Conservation (phyloP, 2,888 invertebrate genomes). For the Helobdella robusta region DNA sequence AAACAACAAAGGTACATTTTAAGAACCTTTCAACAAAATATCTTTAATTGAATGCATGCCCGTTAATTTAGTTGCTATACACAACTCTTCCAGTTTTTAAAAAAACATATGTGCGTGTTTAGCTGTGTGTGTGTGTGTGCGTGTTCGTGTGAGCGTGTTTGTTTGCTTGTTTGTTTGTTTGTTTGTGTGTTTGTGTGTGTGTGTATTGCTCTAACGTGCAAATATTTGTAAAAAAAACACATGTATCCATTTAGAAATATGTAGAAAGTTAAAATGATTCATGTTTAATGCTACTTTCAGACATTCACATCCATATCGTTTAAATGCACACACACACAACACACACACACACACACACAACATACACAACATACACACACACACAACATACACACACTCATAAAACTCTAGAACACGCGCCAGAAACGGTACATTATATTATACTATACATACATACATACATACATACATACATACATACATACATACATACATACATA, state of each 20-base stretch:
- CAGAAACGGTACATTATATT: too few species aligned
- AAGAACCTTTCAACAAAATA: too few species aligned
- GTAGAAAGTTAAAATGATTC: not conserved
- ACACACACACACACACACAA: too few species aligned
- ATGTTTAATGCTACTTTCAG: not conserved
- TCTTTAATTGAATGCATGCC: conserved; percentile 4
- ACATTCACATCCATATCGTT: too few species aligned
- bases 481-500: not conserved
- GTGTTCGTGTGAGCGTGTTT: not conserved
- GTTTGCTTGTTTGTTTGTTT: not conserved
- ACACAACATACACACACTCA: too few species aligned
- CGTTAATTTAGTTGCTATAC: conserved; percentile 10
- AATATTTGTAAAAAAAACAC: not conserved
- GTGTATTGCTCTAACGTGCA: not conserved
- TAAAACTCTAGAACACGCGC: too few species aligned
- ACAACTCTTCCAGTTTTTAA: not conserved
- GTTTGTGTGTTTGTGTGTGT: not conserved
- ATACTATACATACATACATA: not conserved
- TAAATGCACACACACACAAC: too few species aligned
- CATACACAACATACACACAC: too few species aligned
- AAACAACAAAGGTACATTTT: too few species aligned
- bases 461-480: conserved; percentile 4
- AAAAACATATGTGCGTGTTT: not conserved
- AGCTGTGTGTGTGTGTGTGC: not conserved
- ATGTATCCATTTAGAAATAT: not conserved